Conservation (phyloP, 35 echinoderm and acorn worm species). For the Strongylocentrotus purpuratus region DNA sequence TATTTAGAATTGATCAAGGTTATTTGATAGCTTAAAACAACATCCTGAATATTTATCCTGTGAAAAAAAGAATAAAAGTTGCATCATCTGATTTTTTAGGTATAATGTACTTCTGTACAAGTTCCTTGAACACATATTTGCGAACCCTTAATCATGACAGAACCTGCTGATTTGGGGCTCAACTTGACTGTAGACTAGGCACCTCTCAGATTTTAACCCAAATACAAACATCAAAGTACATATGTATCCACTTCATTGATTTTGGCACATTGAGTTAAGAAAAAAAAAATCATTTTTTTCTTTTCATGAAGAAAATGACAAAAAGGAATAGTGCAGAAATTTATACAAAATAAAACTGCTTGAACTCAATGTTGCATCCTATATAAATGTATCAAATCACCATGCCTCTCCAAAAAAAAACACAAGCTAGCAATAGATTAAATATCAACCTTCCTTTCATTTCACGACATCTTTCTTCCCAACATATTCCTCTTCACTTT, state of each 20-base stretch:
- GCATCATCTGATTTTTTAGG: too few species aligned
- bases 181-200: neutral
- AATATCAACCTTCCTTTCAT: neutral
- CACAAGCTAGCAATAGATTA: neutral
- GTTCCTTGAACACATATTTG: too few species aligned
- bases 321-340: neutral
- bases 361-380: neutral
- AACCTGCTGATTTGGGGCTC: neutral
- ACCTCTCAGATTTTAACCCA: neutral
- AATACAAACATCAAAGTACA: neutral
- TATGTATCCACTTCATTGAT: neutral
- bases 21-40: too few species aligned
- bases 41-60: too few species aligned
- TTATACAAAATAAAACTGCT: neutral
- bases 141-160: neutral
- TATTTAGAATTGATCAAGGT: too few species aligned
- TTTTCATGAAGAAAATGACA: neutral
- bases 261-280: neutral
- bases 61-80: too few species aligned
- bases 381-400: neutral
- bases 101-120: too few species aligned
- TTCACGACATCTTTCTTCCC: neutral
- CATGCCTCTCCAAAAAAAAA: neutral
- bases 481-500: neutral
- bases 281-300: neutral